Evolutionary conservation across 2,113 vertebrate genomes (phyloP).

Genomic region (Caracal caracal): DNA sequence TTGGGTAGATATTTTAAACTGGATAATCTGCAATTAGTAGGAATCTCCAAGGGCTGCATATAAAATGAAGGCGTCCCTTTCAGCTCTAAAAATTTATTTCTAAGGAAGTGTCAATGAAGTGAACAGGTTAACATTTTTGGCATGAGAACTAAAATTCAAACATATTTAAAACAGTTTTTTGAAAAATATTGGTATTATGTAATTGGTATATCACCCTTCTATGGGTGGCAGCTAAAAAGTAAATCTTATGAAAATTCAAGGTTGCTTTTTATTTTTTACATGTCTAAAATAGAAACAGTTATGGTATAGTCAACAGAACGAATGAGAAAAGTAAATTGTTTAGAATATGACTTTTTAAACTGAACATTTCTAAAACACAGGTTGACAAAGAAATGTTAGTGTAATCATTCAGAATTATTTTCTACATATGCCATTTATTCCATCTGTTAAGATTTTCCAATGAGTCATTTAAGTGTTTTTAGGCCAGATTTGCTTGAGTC

Average conservation of each 20-base stretch:
- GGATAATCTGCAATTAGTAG: not conserved
- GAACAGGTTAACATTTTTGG: not conserved
- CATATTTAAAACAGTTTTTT: not conserved
- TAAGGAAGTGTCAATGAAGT: not conserved
- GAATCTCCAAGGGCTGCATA: not conserved
- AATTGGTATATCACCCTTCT: not conserved
- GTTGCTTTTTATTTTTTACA: not conserved
- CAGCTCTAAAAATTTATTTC: not conserved
- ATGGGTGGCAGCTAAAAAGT: not conserved
- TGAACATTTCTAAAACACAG: conserved; percentile 24
- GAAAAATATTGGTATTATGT: not conserved
- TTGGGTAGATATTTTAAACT: conserved; percentile 18
- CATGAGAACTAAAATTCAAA: not conserved
- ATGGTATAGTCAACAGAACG: not conserved
- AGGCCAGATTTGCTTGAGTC: conserved; percentile 12
- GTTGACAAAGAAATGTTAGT: conserved; percentile 21
- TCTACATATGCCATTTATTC: conserved; percentile 13
- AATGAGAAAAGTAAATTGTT: conserved; percentile 4
- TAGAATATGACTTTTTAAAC: conserved; percentile 38
- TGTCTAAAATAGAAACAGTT: conserved; percentile 34
- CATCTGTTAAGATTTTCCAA: conserved; percentile 21
- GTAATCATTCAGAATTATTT: conserved; percentile 27
- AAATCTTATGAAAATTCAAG: not conserved
- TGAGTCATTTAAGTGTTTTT: conserved; percentile 49
- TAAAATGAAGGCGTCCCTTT: conserved; percentile 35